Conservation (phyloP, 1,140 invertebrate species). For the Zaprionus lachaisei region DNA sequence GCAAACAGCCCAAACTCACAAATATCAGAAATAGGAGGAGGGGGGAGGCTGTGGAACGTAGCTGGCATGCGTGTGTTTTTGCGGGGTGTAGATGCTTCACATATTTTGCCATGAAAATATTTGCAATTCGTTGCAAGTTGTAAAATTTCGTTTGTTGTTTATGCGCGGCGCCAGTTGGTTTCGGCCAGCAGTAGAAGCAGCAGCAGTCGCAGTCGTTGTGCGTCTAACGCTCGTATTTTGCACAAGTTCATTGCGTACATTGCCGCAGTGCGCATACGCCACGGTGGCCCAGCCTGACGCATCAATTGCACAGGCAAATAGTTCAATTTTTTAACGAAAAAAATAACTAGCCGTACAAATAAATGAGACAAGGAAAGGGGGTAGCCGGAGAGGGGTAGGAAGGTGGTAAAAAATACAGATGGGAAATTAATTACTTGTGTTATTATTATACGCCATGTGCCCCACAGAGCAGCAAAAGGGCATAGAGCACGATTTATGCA, state of each 20-base stretch:
- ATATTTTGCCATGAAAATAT: constrained; percentile 74
- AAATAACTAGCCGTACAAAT: background rate
- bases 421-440: constrained; percentile 42
- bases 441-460: constrained; percentile 16
- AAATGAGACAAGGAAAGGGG: background rate
- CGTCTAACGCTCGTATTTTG: constrained; percentile 23
- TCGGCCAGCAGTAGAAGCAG: constrained; percentile 4
- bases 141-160: constrained; percentile 54
- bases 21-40: background rate
- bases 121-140: constrained; percentile 59
- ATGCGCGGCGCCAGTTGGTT: constrained; percentile 49
- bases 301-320: constrained; percentile 31
- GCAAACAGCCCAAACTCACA: constrained; percentile 23
- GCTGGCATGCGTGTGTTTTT: background rate
- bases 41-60: background rate
- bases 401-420: background rate
- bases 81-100: constrained; percentile 36
- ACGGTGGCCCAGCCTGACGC: constrained; percentile 6
- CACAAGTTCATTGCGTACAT: constrained; percentile 33
- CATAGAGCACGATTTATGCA: constrained; percentile 52
- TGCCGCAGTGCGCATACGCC: constrained; percentile 32
- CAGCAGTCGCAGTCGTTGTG: background rate
- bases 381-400: background rate
- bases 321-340: constrained; percentile 36
- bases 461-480: background rate